These are phyloP conservation scores for Argyresthia goedartella DNA, from an alignment of 2,888 invertebrate genomes.

Conservation along the genomic window DNA sequence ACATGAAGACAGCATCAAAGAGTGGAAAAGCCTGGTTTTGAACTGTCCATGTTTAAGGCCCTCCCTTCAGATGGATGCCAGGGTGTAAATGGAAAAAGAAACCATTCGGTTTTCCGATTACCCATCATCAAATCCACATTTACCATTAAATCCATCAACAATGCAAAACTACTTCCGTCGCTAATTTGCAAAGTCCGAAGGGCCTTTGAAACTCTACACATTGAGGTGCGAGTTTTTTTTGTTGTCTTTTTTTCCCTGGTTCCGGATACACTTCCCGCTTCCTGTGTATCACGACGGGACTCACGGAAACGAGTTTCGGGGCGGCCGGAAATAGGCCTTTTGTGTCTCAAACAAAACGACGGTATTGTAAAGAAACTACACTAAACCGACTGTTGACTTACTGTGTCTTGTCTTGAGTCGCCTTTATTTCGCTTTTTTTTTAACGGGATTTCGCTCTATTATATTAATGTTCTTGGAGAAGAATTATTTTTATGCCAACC, in stretches of 20 bases:
- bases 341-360: slow-evolving; percentile 54
- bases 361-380: not conserved
- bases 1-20: no score
- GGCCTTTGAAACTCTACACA: slow-evolving; percentile 26
- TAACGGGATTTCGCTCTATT: slow-evolving; percentile 30
- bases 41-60: no score
- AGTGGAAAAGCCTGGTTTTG: no score
- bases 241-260: slow-evolving; percentile 53
- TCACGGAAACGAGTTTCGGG: slow-evolving; percentile 55
- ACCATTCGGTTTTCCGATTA: no score
- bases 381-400: slow-evolving; percentile 48
- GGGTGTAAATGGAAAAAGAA: no score
- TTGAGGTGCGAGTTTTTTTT: slow-evolving; percentile 24
- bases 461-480: slow-evolving; percentile 34
- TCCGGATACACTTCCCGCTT: slow-evolving; percentile 67
- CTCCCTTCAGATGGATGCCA: no score
- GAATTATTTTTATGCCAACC: not conserved
- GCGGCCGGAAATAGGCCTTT: slow-evolving; percentile 60
- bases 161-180: not conserved
- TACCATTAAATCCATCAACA: not conserved
- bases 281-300: slow-evolving; percentile 60
- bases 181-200: not conserved
- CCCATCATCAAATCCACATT: not conserved
- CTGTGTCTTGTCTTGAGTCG: not conserved
- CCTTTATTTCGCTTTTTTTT: slow-evolving; percentile 17